A percentile compares a stretch with the other conserved stretches of the same genome.
Evolutionary conservation across 2,113 vertebrate genomes (phyloP).

Genomic region (Stigmatopora nigra): DNA sequence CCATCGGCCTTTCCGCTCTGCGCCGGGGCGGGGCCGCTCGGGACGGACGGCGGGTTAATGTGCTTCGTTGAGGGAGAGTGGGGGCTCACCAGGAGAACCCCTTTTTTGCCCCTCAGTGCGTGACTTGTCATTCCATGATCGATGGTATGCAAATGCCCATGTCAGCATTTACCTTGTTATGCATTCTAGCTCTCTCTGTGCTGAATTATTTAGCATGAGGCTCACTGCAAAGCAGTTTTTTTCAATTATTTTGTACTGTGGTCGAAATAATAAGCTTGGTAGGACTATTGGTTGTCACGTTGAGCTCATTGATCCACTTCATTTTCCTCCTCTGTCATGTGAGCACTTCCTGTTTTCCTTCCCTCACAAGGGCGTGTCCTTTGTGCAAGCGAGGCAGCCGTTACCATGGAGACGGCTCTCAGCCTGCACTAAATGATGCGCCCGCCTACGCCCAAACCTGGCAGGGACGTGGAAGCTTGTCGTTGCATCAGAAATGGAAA

Average conservation of each 20-base stretch:
- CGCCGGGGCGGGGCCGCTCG: constrained; percentile 47
- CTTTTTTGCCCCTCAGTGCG: constrained; percentile 22
- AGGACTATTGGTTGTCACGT: background rate
- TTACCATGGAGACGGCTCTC: constrained; percentile 59
- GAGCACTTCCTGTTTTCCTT: constrained; percentile 53
- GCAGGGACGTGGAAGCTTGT: constrained; percentile 17
- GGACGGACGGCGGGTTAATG: constrained; percentile 45
- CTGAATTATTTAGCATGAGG: constrained; percentile 50
- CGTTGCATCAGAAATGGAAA: constrained; percentile 20
- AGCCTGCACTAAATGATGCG: constrained; percentile 53
- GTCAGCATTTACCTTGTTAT: constrained; percentile 17
- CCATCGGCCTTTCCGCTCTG: constrained; percentile 47
- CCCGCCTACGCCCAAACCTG: constrained; percentile 43
- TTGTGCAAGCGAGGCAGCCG: constrained; percentile 45
- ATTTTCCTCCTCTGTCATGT: background rate
- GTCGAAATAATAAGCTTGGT: background rate
- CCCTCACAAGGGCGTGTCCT: constrained; percentile 54
- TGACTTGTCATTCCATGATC: background rate
- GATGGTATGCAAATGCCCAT: background rate
- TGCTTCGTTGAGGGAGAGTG: constrained; percentile 44
- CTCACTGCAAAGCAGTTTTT: constrained; percentile 30
- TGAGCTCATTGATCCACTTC: background rate
- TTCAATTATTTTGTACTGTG: background rate
- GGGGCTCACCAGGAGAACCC: constrained; percentile 21
- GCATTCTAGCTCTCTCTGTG: constrained; percentile 11